Evolutionary conservation across 1,140 invertebrate species (phyloP).

Genomic region (Pogonomyrmex barbatus): DNA sequence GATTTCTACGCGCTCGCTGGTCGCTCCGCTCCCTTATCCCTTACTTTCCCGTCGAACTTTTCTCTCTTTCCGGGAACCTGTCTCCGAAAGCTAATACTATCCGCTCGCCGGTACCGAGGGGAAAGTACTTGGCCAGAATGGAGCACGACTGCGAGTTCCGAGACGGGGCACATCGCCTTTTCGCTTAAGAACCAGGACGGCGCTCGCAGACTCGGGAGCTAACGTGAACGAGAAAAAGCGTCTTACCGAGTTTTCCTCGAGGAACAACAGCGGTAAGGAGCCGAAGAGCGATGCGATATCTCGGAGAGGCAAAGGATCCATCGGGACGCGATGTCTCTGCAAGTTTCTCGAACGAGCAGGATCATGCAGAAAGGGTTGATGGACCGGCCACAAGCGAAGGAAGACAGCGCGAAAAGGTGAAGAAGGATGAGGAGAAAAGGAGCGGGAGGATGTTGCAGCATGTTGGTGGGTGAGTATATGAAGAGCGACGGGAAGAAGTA

Average conservation of each 20-base stretch:
- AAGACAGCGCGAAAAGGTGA: constrained; percentile 12
- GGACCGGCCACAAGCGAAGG: constrained; percentile 40
- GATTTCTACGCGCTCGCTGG: constrained; percentile 35
- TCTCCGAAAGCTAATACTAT: constrained; percentile 67
- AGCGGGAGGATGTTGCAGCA: constrained; percentile 25
- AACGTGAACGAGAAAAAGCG: constrained; percentile 72
- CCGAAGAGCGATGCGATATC: constrained; percentile 25
- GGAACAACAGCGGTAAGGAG: constrained; percentile 41
- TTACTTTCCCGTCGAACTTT: constrained; percentile 51
- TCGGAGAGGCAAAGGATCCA: constrained; percentile 18
- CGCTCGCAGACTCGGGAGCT: constrained; percentile 12
- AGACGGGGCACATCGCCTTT: not conserved
- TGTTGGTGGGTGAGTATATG: constrained; percentile 42
- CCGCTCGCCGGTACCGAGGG: constrained; percentile 35
- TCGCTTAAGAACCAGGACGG: constrained; percentile 42
- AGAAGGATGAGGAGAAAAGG: constrained; percentile 29
- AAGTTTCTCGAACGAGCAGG: constrained; percentile 35
- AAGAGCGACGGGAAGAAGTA: not conserved
- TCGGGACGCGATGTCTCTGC: constrained; percentile 22
- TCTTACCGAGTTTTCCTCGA: constrained; percentile 70
- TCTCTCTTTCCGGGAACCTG: constrained; percentile 47
- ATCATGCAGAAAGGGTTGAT: constrained; percentile 51
- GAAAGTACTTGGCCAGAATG: constrained; percentile 21
- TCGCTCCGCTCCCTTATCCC: constrained; percentile 49
- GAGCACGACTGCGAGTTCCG: constrained; percentile 24